Percentiles rank a stretch among this genome's conserved stretches.
These are phyloP conservation scores for Pachymerium ferrugineum DNA, from an alignment of 2,888 invertebrate species.

Conservation along the genomic window DNA sequence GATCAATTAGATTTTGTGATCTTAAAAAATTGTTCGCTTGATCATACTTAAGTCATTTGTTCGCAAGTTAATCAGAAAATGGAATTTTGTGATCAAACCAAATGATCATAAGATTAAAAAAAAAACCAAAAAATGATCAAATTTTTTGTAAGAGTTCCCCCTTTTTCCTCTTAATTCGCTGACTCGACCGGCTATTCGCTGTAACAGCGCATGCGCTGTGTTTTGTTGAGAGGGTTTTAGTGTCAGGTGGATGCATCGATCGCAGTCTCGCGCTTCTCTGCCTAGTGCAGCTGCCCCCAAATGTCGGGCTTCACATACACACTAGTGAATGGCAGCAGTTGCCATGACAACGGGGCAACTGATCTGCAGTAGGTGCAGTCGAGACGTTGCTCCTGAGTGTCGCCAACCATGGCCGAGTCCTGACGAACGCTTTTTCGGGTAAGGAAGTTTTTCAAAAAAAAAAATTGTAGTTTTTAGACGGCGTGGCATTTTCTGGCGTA, in stretches of 20 bases:
- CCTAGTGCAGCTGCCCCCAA: background rate
- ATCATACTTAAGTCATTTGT: no score
- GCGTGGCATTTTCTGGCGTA: constrained; percentile 4
- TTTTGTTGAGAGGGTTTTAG: background rate
- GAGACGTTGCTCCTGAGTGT: constrained; percentile 4
- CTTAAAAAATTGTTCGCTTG: no score
- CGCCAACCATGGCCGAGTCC: background rate
- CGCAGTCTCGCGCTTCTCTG: background rate
- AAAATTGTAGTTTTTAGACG: background rate
- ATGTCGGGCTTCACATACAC: background rate
- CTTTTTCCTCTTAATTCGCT: background rate
- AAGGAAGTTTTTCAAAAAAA: background rate
- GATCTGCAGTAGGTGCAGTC: constrained; percentile 3
- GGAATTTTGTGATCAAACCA: no score
- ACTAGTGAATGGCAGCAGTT: background rate
- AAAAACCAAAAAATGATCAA: no score
- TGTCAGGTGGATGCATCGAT: background rate
- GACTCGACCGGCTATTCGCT: background rate
- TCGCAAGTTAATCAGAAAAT: no score
- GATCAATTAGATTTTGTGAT: no score
- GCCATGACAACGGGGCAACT: background rate
- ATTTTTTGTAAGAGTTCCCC: no score
- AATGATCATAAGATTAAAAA: no score
- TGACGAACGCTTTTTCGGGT: background rate
- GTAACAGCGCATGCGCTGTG: background rate